These are phyloP conservation scores for Teleogryllus oceanicus DNA, from an alignment of 2,888 invertebrate species.

Conservation along the genomic window DNA sequence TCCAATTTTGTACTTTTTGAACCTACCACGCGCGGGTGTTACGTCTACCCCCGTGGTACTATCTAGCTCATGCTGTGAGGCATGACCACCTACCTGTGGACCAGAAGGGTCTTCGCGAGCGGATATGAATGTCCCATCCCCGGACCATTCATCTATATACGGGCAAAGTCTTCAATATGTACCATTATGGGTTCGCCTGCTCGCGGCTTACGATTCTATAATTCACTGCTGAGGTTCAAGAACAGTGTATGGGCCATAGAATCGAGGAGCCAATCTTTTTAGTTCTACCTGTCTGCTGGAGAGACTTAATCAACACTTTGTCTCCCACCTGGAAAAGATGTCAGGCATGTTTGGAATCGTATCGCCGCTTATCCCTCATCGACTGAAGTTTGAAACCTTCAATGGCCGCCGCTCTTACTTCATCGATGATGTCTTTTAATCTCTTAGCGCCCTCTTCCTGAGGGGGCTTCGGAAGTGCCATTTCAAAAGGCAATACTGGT, in stretches of 20 bases:
- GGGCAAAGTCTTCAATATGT: too few relatives aligned
- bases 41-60: too few relatives aligned
- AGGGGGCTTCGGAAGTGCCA: neutral
- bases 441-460: neutral
- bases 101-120: too few relatives aligned
- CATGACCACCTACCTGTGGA: too few relatives aligned
- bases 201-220: neutral
- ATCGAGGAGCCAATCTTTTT: neutral
- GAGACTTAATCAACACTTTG: neutral
- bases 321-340: neutral
- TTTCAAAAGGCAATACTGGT: neutral
- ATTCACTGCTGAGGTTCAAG: neutral
- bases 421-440: neutral
- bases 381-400: neutral
- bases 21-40: too few relatives aligned
- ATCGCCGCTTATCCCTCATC: neutral
- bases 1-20: too few relatives aligned
- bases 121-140: too few relatives aligned
- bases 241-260: neutral
- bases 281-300: neutral
- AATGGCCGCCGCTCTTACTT: neutral
- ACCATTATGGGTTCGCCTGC: too few relatives aligned
- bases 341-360: neutral
- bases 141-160: too few relatives aligned
- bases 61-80: too few relatives aligned